Percentiles rank a stretch among this genome's conserved stretches.
Evolutionary conservation across 2,113 vertebrate genomes (phyloP).

Genomic region (Polypterus bichir): DNA sequence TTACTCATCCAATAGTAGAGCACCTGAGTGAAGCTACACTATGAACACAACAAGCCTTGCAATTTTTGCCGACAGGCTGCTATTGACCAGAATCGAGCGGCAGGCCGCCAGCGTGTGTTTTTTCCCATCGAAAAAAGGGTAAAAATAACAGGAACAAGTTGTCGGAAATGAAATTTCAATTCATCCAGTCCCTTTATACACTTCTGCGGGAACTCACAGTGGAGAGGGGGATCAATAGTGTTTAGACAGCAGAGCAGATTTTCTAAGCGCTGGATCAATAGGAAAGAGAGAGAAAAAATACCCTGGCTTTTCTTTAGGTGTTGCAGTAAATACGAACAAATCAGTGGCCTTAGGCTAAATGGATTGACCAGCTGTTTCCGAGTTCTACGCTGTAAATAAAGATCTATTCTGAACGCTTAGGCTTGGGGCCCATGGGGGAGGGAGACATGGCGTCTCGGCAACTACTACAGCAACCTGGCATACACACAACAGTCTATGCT

Average conservation of each 20-base stretch:
- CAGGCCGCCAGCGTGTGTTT: conserved; percentile 42
- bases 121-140: conserved; percentile 40
- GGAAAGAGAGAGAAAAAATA: conserved; percentile 57
- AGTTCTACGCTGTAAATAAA: conserved; percentile 64
- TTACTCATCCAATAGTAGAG: conserved; percentile 12
- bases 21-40: no score
- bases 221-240: conserved; percentile 77
- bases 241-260: conserved; percentile 82
- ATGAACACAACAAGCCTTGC: conserved; percentile 13
- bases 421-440: conserved; percentile 34
- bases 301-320: conserved; percentile 58
- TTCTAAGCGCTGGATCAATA: conserved; percentile 84
- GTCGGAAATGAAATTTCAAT: conserved; percentile 84
- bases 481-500: no score
- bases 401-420: conserved; percentile 53
- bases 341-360: conserved; percentile 78
- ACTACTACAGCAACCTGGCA: not conserved
- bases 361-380: conserved; percentile 70
- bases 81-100: conserved; percentile 46
- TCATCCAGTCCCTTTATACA: conserved; percentile 79
- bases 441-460: not conserved
- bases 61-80: conserved; percentile 29
- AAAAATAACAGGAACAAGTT: conserved; percentile 81
- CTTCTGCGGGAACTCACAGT: conserved; percentile 57
- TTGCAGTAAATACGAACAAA: conserved; percentile 71